Percentiles rank a stretch among this genome's conserved stretches.
phyloP scores from a whole-genome alignment of 2,113 vertebrate genomes.

The Clarias macrocephalus region DNA sequence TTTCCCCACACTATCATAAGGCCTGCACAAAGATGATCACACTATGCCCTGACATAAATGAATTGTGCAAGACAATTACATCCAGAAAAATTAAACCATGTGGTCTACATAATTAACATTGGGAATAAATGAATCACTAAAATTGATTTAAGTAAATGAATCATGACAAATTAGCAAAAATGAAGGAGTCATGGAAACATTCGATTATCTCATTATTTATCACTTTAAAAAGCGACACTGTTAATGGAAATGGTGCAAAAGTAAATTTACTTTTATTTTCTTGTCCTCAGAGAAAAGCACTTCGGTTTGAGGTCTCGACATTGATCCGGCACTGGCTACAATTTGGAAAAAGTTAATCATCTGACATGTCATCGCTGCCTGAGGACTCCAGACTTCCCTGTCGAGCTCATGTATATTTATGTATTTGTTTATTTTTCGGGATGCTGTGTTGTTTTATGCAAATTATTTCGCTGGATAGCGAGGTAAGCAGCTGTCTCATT shows the following conservation, averaged over 20 bases:
- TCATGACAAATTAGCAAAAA: neutral
- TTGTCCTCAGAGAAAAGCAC: neutral
- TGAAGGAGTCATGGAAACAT: neutral
- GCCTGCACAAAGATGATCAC: too few species aligned
- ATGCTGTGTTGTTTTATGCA: slow-evolving; percentile 1
- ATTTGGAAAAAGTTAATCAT: neutral
- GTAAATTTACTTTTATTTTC: neutral
- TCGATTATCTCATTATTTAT: too few species aligned
- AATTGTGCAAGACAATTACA: too few species aligned
- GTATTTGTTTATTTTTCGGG: neutral
- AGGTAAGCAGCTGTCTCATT: neutral
- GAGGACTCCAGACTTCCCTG: neutral
- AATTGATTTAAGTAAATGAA: neutral
- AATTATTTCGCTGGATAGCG: neutral
- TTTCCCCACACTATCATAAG: too few species aligned
- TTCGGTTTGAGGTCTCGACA: neutral
- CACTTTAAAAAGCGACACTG: neutral
- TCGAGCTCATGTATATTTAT: neutral
- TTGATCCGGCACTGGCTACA: neutral
- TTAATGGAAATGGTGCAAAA: neutral
- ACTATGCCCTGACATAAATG: too few species aligned
- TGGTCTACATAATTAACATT: too few species aligned
- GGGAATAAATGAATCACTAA: too few species aligned
- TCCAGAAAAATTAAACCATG: too few species aligned
- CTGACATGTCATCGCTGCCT: neutral